Base-by-base conservation (phyloP, 1,140 invertebrate species). In the Scaptomyza montana region DNA sequence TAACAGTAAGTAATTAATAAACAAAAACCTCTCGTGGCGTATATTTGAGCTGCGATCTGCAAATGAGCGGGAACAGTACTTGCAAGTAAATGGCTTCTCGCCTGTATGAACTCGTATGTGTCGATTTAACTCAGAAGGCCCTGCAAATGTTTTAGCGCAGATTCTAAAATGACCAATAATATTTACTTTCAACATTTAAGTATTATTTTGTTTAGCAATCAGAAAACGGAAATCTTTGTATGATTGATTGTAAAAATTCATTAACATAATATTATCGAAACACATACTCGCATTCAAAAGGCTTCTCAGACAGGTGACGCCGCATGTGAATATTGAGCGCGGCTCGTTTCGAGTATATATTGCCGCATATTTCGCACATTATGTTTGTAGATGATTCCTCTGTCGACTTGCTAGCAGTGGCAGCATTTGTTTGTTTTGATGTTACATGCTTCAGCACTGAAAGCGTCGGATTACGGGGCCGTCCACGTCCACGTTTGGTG, bases 1-100 rank as follows among this genome's bases (percentile, higher is more conserved):
- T 21, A 45, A 53, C 13, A 6, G 25, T 63, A 43, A 5, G 1
- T 3, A 7, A 3, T 33, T 1, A 12, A 2, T 4, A 6, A 10
- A 2, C 6, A 6, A 10, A 13, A 1, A 92, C 93, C 93, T 93
- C 82, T 94, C 94, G 60, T 94, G 94, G 41, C 94, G 93, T 79
- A 94, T 93, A 41, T 93, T 91, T 3, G 93, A 93, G 55, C 94
- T 94, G 67, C 93, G 93, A 91, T 94, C 94, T 0, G 95, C 94
- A 91, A 96, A 96, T 21, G 94, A 92, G n/a, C 95, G 92, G 53
- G 94, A 93, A 90, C 95, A 96, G n/a, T 95, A 92, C 75, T 95
- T 93, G 80, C 95, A 96, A 76, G 94, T 93, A 92, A 96, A 96
- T 0, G 95, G 95, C 66, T 91, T 90, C 30, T 91, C 90, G 5